Conservation (phyloP, 2,888 invertebrate species). For the Lasioglossum malachurum region DNA sequence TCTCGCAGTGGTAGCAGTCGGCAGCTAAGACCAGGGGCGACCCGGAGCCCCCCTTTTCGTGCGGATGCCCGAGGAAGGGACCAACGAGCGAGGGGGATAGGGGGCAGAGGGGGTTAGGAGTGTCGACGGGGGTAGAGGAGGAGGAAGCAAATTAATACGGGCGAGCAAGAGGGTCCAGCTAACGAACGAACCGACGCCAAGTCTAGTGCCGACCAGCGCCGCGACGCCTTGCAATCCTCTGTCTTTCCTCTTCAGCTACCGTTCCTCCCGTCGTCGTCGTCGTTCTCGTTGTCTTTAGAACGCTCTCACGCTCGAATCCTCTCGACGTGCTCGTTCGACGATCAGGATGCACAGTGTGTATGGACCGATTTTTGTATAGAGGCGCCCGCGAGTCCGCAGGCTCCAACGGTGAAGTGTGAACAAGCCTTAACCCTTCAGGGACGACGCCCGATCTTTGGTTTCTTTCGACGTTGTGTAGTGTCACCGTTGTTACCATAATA, state of each 20-base stretch:
- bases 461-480: not conserved
- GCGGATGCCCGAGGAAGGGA: constrained; percentile 63
- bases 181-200: constrained; percentile 84
- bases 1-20: constrained; percentile 60
- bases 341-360: constrained; percentile 57
- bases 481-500: not conserved
- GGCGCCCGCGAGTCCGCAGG: constrained; percentile 46
- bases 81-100: constrained; percentile 36
- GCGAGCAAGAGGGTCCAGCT: constrained; percentile 82
- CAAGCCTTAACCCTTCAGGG: constrained; percentile 44
- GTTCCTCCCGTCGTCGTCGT: constrained; percentile 18
- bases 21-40: constrained; percentile 79
- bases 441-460: not conserved
- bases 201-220: constrained; percentile 82
- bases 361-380: constrained; percentile 48
- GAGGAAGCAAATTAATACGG: constrained; percentile 84
- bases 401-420: constrained; percentile 67
- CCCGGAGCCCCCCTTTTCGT: constrained; percentile 74
- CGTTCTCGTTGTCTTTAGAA: constrained; percentile 10
- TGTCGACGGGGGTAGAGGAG: constrained; percentile 64
- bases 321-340: constrained; percentile 39
- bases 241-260: constrained; percentile 48
- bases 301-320: constrained; percentile 18
- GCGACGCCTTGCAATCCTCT: constrained; percentile 74
- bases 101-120: constrained; percentile 33